Evolutionary conservation across 1,140 invertebrate genomes (phyloP), one percentile per base, ranked within the genome.

Genomic region (Patella vulgata): DNA sequence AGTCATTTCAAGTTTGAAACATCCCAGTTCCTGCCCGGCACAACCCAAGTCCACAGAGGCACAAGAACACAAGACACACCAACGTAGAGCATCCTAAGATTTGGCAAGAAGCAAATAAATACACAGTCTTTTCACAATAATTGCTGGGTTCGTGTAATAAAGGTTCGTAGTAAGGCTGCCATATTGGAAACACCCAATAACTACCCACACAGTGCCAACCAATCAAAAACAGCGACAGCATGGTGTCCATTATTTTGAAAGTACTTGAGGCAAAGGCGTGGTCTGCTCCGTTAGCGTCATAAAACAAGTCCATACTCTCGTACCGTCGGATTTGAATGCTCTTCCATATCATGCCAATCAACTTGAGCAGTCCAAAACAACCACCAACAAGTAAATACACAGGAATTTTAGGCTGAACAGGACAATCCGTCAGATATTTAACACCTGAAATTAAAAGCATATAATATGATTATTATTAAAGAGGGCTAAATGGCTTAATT

Each of bases 321-420:
- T 85, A 86, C 33, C 81, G 73, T 6, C 88, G 82, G 0, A 55
- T 43, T 43, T 86, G 84, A 12, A 92, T 87, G 77, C 92, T 90
- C 1, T 87, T 86, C 85, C 90, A 93, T 11, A 92, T 83, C 21
- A 89, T 82, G 86, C 68, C 50, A 0, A 70, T 55, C 21, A 82
- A 48, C 51, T 81, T 80, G 2, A 82, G 56, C 0, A 74, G 50
- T n/a, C 75, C 75, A 58, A 82, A 77, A 63, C 74, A 74, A 1
- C 80, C 80, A 12, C 77, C 78, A 11, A 82, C 75, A 39, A 82
- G 61, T 4, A 81, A 65, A 59, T 79, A 82, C n/a, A 82, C 63
- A 2, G 81, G 81, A 3, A 82, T 69, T 30, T 70, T 75, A 2
- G 70, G 69, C 43, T 82, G 64, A 30, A 67, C 63, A 8, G 81